Base-by-base conservation (phyloP, 2,797 vertebrate genomes). In the Coilia nasus region DNA sequence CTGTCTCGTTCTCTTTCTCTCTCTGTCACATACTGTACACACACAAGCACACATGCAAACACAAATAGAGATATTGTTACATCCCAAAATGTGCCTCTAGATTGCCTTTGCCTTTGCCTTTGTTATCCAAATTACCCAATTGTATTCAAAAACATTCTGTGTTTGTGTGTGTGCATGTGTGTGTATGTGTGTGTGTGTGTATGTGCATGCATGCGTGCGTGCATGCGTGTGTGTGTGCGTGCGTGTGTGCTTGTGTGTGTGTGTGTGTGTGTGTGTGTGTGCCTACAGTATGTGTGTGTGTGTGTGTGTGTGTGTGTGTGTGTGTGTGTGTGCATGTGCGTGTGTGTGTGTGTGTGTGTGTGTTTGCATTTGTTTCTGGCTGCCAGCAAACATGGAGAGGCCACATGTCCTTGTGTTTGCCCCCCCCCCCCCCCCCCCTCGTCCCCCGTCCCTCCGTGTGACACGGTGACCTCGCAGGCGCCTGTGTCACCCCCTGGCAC, bases 401-500 rank as follows among this genome's bases (percentile, higher is more conserved):
- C 57, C 57, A 6, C 57, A 87, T 84, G 82, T n/a, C 81, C 87
- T 2, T 75, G 64, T 82, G 59, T 90, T 87, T 91, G 92, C 92
- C 62, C 62, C 25, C n/a, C 50, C 50, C 7, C 50, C 7, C 1
- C 7, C 50, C 12, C 50, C 50, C 12, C 12, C 50, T 54, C 50
- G 1, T 6, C 50, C 12, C 12, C 50, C 9, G 23, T 75, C 71
- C 41, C 31, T 9, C 10, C 6, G 7, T 17, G 35, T 78, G 71
- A 78, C 71, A 78, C 71, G 31, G 17, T 35, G 71, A 44, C 71
- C 71, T 78, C 19, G 35, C 71, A 78, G 71, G 71, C 71, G 71
- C 71, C 71, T 78, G 15, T 78, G 71, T 78, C 71, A 78, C 31
- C 71, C 71, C 31, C 71, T 78, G 71, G 71, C 71, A 78, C 31